These are phyloP conservation scores for Agrypnus murinus DNA, from an alignment of 2,888 invertebrate species.

Conservation along the genomic window DNA sequence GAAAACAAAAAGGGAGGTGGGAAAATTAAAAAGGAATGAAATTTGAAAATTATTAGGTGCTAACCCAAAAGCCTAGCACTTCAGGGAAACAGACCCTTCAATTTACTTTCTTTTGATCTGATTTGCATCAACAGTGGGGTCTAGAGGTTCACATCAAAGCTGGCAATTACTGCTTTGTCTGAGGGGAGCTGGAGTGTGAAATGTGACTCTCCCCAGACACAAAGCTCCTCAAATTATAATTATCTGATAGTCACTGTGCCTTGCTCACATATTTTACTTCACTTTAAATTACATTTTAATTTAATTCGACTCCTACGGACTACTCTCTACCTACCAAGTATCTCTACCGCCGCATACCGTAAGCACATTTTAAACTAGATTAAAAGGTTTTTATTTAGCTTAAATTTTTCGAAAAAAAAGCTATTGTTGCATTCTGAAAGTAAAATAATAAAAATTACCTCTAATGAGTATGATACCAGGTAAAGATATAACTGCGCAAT, in stretches of 20 bases:
- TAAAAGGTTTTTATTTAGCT: background rate
- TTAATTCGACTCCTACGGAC: conserved; percentile 34
- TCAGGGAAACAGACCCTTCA: conserved; percentile 42
- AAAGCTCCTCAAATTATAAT: conserved; percentile 62
- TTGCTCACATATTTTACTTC: conserved; percentile 45
- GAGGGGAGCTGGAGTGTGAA: conserved; percentile 63
- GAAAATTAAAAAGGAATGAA: conserved; percentile 32
- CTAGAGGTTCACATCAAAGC: conserved; percentile 62
- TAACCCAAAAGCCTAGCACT: conserved; percentile 36
- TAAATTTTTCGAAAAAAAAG: background rate
- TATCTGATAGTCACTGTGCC: conserved; percentile 47
- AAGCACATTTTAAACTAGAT: background rate
- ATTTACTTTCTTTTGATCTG: conserved; percentile 52
- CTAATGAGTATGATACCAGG: conserved; percentile 7
- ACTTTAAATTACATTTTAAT: conserved; percentile 49
- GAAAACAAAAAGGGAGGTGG: conserved; percentile 11
- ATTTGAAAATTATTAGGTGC: conserved; percentile 38
- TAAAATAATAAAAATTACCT: background rate
- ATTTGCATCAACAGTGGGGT: conserved; percentile 54
- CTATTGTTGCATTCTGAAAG: too few species aligned
- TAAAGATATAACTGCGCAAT: background rate
- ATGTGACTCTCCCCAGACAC: conserved; percentile 61
- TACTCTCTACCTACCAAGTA: background rate
- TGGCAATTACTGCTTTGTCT: conserved; percentile 64
- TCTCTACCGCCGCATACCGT: background rate